Base-by-base conservation (phyloP, 2,888 invertebrate genomes). In the Antitype chi region DNA sequence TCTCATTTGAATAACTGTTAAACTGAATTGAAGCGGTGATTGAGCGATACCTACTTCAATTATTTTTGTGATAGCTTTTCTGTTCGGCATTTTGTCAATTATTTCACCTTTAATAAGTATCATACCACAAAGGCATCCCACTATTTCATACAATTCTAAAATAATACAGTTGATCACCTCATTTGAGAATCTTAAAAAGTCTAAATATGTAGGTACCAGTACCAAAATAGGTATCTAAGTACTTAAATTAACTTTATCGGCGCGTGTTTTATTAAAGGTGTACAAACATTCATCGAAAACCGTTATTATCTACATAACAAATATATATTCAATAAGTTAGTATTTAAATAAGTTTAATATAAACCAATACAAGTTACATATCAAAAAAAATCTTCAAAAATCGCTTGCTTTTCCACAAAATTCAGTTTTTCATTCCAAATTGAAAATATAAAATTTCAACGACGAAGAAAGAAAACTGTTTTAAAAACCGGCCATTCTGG, bases 351-450 rank as follows among this genome's bases (percentile, higher is more conserved):
- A 32, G 32, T 32, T 32, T 32, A 32, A 32, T 32, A 32, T 32
- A 32, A 32, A 32, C 4, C 32, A 4, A 55, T 20, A 9, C 1
- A 63, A 53, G 23, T 38, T 64, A 13, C 5, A 55, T n/a, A 3
- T 13, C 25, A 43, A 62, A 49, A 80, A 79, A 28, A 17, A 28
- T 25, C 28, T 15, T n/a, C 9, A 11, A 67, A 67, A 20, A 83
- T 25, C 2, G 59, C 15, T 17, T 28, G 20, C 70, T 38, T 67
- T 20, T n/a, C 53, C 0, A 15, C 47, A 63, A 84, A 70, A 84
- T 84, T 70, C 32, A 74, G 23, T 82, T 80, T 57, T 55, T 59
- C 43, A 63, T 55, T 70, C 43, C 47, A 17, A 74, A 70, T 79
- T 70, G 52, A 70, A 79, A 82, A 71, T 82, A 63, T 53, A 62